Evolutionary conservation across 2,888 invertebrate genomes (phyloP).

Genomic region (Dorcus hopei): DNA sequence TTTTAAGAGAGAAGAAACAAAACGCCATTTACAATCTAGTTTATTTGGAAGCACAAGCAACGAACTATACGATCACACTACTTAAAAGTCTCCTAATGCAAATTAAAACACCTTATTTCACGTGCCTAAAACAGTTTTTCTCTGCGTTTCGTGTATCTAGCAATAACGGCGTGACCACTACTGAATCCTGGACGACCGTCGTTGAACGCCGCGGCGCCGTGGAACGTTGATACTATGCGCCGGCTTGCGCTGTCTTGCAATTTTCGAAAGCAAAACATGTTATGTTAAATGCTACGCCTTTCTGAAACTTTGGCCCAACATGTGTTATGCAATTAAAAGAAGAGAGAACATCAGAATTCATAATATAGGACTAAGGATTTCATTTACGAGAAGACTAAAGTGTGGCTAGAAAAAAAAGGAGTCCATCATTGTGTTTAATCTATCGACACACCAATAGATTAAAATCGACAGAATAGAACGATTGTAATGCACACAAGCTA

Average conservation of each 20-base stretch:
- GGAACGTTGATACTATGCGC: slow-evolving; percentile 27
- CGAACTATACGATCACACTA: neutral
- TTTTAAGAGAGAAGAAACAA: no score
- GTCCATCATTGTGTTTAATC: no score
- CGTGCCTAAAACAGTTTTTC: slow-evolving; percentile 22
- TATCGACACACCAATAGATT: no score
- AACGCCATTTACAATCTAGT: no score
- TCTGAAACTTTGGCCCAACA: no score
- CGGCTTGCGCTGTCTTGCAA: slow-evolving; percentile 28
- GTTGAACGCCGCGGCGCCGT: slow-evolving; percentile 30
- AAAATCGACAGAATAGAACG: no score
- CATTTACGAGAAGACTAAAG: no score
- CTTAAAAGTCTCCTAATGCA: no score
- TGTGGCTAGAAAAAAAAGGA: no score
- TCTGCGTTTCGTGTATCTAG: slow-evolving; percentile 29
- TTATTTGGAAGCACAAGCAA: neutral
- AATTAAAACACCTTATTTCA: slow-evolving; percentile 13
- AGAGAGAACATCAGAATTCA: slow-evolving; percentile 1
- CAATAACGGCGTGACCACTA: slow-evolving; percentile 34
- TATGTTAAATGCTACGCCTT: slow-evolving; percentile 12
- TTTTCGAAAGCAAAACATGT: slow-evolving; percentile 31
- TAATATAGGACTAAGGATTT: neutral
- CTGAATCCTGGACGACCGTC: slow-evolving; percentile 33
- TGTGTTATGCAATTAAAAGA: neutral
- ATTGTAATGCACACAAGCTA: no score